Evolutionary conservation across 2,797 vertebrate species (phyloP).

Genomic region (Falco concolor): DNA sequence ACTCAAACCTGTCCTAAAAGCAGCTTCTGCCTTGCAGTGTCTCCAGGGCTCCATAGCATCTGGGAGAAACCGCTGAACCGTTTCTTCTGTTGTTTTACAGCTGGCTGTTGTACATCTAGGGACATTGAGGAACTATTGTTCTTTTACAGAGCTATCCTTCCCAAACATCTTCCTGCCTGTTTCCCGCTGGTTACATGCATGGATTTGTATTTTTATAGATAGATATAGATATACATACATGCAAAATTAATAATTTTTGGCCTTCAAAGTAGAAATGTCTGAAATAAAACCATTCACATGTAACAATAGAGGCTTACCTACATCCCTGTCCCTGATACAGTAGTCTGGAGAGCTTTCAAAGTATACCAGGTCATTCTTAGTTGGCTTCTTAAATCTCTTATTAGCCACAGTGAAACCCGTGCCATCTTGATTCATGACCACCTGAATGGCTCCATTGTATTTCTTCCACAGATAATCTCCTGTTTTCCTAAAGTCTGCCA

Average conservation of each 20-base stretch:
- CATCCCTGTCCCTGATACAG: conserved; percentile 88
- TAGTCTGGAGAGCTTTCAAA: conserved; percentile 96
- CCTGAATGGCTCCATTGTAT: conserved; percentile 90
- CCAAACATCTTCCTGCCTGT: not conserved
- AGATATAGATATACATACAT: accelerated
- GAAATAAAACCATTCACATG: not conserved
- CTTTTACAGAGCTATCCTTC: not conserved
- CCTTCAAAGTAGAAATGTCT: not conserved
- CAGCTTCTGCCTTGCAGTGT: not conserved
- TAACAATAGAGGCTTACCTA: conserved; percentile 77
- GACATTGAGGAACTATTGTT: not conserved
- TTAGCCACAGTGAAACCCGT: conserved; percentile 88
- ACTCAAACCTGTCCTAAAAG: not conserved
- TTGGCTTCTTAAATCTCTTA: conserved; percentile 85
- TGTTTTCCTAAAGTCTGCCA: conserved; percentile 91
- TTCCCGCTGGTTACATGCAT: not conserved
- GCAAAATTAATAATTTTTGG: not conserved
- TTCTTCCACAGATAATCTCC: conserved; percentile 89
- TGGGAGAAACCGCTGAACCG: not conserved
- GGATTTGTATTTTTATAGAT: not conserved
- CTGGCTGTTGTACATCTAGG: not conserved
- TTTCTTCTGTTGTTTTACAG: not conserved
- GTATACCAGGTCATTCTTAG: conserved; percentile 93
- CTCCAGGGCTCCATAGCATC: not conserved
- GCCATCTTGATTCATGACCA: conserved; percentile 94